phyloP scores from a whole-genome alignment of 2,797 vertebrate genomes.

The Spinibarbus caldwelli region DNA sequence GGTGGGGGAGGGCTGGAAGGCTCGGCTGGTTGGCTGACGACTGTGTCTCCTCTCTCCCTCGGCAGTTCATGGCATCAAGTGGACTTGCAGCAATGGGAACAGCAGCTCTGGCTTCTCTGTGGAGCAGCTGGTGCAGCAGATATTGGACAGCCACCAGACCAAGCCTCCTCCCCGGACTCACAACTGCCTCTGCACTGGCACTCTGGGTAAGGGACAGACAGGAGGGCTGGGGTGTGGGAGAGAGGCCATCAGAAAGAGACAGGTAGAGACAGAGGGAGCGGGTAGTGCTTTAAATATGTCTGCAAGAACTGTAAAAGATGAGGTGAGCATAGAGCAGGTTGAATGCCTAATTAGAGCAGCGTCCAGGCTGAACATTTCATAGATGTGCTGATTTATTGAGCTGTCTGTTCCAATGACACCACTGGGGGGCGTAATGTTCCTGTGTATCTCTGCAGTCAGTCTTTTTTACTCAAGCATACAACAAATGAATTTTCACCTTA shows the following conservation, averaged over 20 bases:
- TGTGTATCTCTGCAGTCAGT: not conserved
- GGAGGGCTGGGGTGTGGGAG: conserved; percentile 13
- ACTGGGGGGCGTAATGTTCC: conserved; percentile 35
- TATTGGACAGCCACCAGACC: conserved; percentile 99
- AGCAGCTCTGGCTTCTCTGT: conserved; percentile 99
- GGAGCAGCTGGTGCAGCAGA: conserved; percentile 99
- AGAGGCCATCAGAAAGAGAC: not conserved
- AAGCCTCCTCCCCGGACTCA: conserved; percentile 99
- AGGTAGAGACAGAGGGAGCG: not conserved
- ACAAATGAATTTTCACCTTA: conserved; percentile 34
- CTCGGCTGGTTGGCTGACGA: conserved; percentile 77
- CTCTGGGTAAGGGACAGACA: conserved; percentile 90
- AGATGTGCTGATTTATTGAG: conserved; percentile 27
- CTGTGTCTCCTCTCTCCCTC: conserved; percentile 80
- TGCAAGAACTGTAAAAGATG: conserved; percentile 28
- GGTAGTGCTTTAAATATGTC: conserved; percentile 13
- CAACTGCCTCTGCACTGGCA: conserved; percentile 99
- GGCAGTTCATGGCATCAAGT: conserved; percentile 99
- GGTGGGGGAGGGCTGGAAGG: conserved; percentile 74
- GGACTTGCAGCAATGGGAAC: conserved; percentile 99
- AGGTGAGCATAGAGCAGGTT: conserved; percentile 36
- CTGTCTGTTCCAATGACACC: conserved; percentile 36
- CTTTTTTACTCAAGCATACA: conserved; percentile 26
- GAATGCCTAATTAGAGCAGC: not conserved
- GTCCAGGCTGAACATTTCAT: conserved; percentile 8